Evolutionary conservation across 2,888 invertebrate genomes (phyloP), one percentile per base, ranked within the genome.

Genomic region (Tetragonula carbonaria): DNA sequence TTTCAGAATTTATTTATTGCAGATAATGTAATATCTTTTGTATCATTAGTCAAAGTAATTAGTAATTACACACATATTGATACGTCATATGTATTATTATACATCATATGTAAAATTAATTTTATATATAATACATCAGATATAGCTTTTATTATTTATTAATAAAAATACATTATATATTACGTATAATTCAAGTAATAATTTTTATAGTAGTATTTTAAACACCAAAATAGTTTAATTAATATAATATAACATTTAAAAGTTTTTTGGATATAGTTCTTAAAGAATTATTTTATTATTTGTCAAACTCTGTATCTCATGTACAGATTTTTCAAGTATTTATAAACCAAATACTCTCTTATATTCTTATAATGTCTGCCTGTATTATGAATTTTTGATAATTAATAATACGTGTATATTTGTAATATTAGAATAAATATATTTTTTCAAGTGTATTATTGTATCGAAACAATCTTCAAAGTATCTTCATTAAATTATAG

Each of bases 261-360:
- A 57, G n/a, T 57, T 57, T 57, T n/a, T 5, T 14, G 14, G n/a
- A 57, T 57, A n/a, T 76, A 63, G 45, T 45, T 67, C 76, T 62
- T 33, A 50, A 74, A 38, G 11, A 78, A 74, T 51, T 70, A 28
- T 51, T 66, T 8, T 50, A 28, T 68, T 38, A 11, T 51, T 70
- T 50, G 14, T 23, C 23, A 62, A 72, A 71, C n/a, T 77, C 53
- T 75, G 45, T 82, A 84, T 55, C 65, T 82, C 65, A 16, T 73
- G 18, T 76, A 65, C 63, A 76, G 82, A 81, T 78, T 79, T 74
- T 8, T 78, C 11, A 89, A 88, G 78, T 87, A 88, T 84, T 85
- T n/a, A 50, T 76, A 78, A 83, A 84, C 82, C 80, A 88, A 88
- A 90, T 90, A 87, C 82, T 90, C 86, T 80, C 38, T 62, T 16